Percentiles rank a stretch among this genome's conserved stretches.
Conservation (phyloP, 2,888 invertebrate species). For the Erpobdella octoculata region DNA sequence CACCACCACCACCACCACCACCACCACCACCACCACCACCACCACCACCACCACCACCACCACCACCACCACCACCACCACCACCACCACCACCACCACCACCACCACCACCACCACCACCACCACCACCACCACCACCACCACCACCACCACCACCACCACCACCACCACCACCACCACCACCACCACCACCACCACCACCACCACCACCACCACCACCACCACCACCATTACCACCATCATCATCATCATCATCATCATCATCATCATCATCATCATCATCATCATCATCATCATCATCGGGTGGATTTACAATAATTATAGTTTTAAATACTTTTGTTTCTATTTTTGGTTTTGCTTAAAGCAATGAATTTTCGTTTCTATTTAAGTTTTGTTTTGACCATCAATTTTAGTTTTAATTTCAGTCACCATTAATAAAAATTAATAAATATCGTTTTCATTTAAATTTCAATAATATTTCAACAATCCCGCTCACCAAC, state of each 20-base stretch:
- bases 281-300: slow-evolving; percentile 8
- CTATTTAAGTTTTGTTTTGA: neutral
- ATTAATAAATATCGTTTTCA: too few relatives aligned
- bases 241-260: slow-evolving; percentile 19
- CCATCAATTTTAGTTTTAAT: too few relatives aligned
- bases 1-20: neutral
- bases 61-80: slow-evolving; percentile 2
- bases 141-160: neutral
- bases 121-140: slow-evolving; percentile 17
- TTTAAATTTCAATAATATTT: too few relatives aligned
- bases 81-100: slow-evolving; percentile 11
- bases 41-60: slow-evolving; percentile 2
- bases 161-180: neutral
- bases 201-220: neutral
- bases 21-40: slow-evolving; percentile 4
- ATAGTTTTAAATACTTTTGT: too few relatives aligned
- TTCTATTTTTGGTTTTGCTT: too few relatives aligned
- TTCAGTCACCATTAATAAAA: neutral
- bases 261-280: slow-evolving; percentile 18
- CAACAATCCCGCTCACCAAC: neutral
- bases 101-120: slow-evolving; percentile 24
- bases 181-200: slow-evolving; percentile 13
- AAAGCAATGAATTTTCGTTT: too few relatives aligned
- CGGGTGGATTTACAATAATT: too few relatives aligned
- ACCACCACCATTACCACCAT: neutral